Evolutionary conservation across 2,888 invertebrate species (phyloP), one percentile per base, ranked within the genome.

Genomic region (Eilema caniola): DNA sequence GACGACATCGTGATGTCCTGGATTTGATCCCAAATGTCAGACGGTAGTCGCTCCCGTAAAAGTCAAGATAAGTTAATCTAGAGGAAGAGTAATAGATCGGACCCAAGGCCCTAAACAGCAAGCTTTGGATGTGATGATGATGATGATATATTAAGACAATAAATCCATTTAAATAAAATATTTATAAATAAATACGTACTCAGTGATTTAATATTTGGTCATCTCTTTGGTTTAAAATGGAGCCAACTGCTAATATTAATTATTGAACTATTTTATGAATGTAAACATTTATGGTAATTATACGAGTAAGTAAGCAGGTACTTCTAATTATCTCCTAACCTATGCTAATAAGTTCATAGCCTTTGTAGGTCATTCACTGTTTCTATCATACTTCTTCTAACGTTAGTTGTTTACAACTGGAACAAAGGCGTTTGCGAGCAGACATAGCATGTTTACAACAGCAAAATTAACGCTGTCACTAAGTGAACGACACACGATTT

Each of bases 321-420:
- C 59, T 16, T 20, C 59, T 59, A 59, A 25, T 59, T 59, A 28
- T 59, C 24, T 28, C 24, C 3, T 25, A 59, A 53, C 53, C 53
- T 53, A 53, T 53, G 53, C 53, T 53, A 53, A 53, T 53, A 53
- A 53, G 53, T 53, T 53, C 53, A 53, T 53, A 20, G n/a, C 31
- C 61, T n/a, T 12, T 59, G 20, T 33, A 53, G 64, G 24, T 64
- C 28, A 23, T 53, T 64, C 16, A 47, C 41, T 37, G 23, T 28
- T 33, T 65, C 37, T 12, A 59, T 14, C n/a, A 53, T 31, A 31
- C n/a, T 57, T 57, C n/a, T 66, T 24, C 20, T 24, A 57, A 66
- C 24, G 37, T 8, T 31, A 1, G 37, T 37, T 66, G n/a, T 66
- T 60, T 41, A 41, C 59, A 25, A 25, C 37, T 53, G 20, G 31